A percentile compares a stretch with the other conserved stretches of the same genome.
Conservation (phyloP, 2,888 invertebrate species). For the Chymomyza procnemis region DNA sequence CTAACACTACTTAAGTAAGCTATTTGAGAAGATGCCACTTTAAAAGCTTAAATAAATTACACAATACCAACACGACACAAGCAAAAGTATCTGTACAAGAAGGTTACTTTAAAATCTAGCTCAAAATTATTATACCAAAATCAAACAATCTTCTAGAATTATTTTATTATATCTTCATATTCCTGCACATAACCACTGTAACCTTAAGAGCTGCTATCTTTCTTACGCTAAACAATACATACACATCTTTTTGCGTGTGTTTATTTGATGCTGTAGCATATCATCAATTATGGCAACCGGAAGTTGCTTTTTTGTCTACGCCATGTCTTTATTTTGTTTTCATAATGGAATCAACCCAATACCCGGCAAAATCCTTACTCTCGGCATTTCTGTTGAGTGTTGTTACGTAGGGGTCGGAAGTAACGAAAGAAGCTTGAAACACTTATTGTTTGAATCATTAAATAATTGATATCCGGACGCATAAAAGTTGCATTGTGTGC, state of each 20-base stretch:
- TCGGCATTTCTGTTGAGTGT: conserved; percentile 3
- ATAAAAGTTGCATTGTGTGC: conserved; percentile 19
- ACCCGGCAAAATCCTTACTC: background rate
- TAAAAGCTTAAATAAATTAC: too few species aligned
- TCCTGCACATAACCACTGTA: conserved; percentile 11
- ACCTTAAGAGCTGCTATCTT: too few species aligned
- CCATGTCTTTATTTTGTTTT: conserved; percentile 52
- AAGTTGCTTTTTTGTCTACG: conserved; percentile 54
- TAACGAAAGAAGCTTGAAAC: background rate
- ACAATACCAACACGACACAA: too few species aligned
- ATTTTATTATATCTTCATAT: too few species aligned
- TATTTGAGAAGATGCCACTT: too few species aligned
- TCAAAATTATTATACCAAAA: too few species aligned
- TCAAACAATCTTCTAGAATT: too few species aligned
- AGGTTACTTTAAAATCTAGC: too few species aligned
- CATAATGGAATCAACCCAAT: conserved; percentile 34
- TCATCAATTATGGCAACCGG: conserved; percentile 70
- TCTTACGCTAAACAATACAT: background rate
- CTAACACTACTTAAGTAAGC: too few species aligned
- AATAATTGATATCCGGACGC: conserved; percentile 55
- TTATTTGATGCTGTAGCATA: conserved; percentile 35
- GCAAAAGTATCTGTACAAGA: too few species aligned
- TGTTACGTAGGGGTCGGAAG: conserved; percentile 2
- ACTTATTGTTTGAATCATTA: conserved; percentile 44
- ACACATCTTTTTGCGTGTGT: conserved; percentile 2